A percentile compares a stretch with the other conserved stretches of the same genome.
Evolutionary conservation across 2,888 invertebrate genomes (phyloP).

Genomic region (Cryptophagus acutangulus): DNA sequence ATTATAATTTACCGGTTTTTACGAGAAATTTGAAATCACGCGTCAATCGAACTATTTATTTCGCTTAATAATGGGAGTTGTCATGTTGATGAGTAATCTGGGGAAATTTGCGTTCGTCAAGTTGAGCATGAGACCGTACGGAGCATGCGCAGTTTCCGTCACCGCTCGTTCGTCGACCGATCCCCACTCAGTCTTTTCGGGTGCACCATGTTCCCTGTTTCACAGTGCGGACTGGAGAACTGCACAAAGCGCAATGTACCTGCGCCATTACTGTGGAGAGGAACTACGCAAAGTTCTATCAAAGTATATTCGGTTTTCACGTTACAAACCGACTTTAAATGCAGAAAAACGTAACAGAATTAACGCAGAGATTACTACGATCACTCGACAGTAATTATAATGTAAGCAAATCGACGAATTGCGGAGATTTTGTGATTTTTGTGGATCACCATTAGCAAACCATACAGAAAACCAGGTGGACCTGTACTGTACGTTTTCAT

Average conservation of each 20-base stretch:
- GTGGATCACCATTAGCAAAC: conserved; percentile 31
- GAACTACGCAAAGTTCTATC: conserved; percentile 48
- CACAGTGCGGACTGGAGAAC: conserved; percentile 48
- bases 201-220: conserved; percentile 49
- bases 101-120: conserved; percentile 21
- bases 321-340: conserved; percentile 59
- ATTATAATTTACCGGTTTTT: too few relatives aligned
- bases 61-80: too few relatives aligned
- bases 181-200: conserved; percentile 50
- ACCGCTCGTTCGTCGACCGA: conserved; percentile 40
- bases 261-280: conserved; percentile 50
- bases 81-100: conserved; percentile 18
- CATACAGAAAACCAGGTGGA: conserved; percentile 39
- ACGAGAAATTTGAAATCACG: too few relatives aligned
- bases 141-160: conserved; percentile 42
- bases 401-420: conserved; percentile 67
- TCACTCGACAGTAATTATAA: conserved; percentile 96
- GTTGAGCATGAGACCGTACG: conserved; percentile 22
- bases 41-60: too few relatives aligned
- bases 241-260: conserved; percentile 50
- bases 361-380: conserved; percentile 94
- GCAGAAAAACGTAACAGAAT: conserved; percentile 80
- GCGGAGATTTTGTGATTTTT: conserved; percentile 33
- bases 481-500: conserved; percentile 36
- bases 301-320: conserved; percentile 48